Percentiles rank a stretch among this genome's conserved stretches.
These are phyloP conservation scores for Eunapius fragilis DNA, from an alignment of 37 sponge, comb jelly and placozoan genomes.

Conservation along the genomic window DNA sequence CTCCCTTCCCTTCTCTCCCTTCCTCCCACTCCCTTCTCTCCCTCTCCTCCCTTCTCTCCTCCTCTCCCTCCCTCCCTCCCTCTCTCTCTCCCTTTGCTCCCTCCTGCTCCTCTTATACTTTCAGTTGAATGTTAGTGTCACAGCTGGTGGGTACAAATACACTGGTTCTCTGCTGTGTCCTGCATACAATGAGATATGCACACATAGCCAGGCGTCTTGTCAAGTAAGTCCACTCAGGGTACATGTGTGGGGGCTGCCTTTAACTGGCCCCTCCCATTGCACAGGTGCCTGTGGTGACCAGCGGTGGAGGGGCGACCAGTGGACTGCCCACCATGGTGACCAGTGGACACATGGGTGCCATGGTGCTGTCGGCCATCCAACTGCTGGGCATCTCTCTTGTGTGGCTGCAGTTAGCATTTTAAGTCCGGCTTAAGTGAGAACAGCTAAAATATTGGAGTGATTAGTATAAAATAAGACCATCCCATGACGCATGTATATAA, in stretches of 20 bases:
- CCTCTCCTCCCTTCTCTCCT: no score
- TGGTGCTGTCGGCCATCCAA: background rate
- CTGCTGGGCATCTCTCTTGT: background rate
- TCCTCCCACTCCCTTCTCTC: no score
- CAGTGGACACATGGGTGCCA: background rate
- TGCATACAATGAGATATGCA: slow-evolving; percentile 19
- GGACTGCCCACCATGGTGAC: background rate
- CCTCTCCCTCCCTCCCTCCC: no score
- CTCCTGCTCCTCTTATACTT: background rate
- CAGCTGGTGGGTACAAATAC: background rate
- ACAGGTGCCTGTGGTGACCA: no score
- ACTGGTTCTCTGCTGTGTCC: slow-evolving; percentile 23
- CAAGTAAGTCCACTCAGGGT: background rate
- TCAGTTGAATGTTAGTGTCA: slow-evolving; percentile 3
- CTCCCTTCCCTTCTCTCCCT: no score
- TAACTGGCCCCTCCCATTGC: no score
- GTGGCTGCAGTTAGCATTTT: background rate
- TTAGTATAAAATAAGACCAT: no score
- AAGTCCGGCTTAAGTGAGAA: background rate
- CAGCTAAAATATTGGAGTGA: no score
- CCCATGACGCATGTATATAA: no score
- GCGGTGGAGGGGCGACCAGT: background rate
- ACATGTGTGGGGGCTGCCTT: no score
- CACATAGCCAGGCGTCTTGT: background rate
- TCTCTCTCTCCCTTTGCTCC: no score